These are phyloP conservation scores for Notolabrus celidotus DNA, from an alignment of 2,797 vertebrate species.

Conservation along the genomic window DNA sequence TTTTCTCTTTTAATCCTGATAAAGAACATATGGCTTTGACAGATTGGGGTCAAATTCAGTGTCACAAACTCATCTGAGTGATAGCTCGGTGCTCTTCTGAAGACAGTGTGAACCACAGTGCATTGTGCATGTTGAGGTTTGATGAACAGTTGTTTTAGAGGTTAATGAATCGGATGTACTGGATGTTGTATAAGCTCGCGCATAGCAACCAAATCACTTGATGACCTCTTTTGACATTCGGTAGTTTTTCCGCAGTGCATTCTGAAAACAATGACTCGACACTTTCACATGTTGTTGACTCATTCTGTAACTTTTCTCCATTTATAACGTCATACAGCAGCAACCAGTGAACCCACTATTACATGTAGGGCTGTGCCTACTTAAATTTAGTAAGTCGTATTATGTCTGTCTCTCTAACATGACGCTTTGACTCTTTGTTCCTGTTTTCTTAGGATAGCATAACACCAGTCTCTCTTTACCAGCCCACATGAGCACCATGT, in stretches of 20 bases:
- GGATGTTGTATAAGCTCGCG: not conserved
- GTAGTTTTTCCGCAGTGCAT: no score
- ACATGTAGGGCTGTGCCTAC: no score
- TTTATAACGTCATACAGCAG: not conserved
- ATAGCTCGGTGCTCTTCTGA: not conserved
- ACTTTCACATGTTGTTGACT: not conserved
- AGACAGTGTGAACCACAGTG: not conserved
- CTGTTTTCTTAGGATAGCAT: no score
- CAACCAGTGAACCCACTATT: not conserved
- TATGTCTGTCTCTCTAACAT: no score
- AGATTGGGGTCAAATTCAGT: constrained; percentile 60
- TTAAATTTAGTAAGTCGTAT: no score
- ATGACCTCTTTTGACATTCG: no score
- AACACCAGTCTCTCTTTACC: no score
- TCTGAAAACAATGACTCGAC: no score
- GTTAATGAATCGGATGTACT: no score
- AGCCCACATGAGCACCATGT: no score
- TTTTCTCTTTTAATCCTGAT: constrained; percentile 61
- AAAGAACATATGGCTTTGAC: constrained; percentile 62
- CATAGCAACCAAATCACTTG: no score
- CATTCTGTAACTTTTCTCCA: not conserved
- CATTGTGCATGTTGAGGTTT: not conserved
- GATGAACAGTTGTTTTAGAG: not conserved
- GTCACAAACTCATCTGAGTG: constrained; percentile 51
- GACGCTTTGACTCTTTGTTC: no score